phyloP scores from a whole-genome alignment of 1,140 invertebrate species.

The Andrena cerasifolii region DNA sequence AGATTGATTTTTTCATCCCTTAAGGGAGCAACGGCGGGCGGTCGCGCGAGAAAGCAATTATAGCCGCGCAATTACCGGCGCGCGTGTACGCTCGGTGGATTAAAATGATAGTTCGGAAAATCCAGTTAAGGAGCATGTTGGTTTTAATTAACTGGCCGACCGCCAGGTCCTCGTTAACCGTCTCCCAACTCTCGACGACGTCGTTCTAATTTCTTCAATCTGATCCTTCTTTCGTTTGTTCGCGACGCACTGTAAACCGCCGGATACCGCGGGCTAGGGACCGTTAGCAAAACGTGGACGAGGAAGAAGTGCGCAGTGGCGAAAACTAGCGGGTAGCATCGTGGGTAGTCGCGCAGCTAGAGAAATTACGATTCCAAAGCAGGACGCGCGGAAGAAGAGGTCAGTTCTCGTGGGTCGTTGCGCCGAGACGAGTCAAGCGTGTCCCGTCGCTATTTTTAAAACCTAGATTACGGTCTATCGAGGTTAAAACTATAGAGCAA shows the following conservation, averaged over 20 bases:
- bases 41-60: constrained; percentile 30
- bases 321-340: no score
- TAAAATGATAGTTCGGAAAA: constrained; percentile 36
- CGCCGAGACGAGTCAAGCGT: background rate
- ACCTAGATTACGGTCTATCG: background rate
- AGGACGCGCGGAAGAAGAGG: no score
- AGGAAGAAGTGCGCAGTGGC: background rate
- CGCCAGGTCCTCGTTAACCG: constrained; percentile 64
- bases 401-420: background rate
- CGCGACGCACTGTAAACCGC: background rate
- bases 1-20: constrained; percentile 17
- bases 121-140: constrained; percentile 64
- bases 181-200: constrained; percentile 2
- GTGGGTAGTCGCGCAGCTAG: no score
- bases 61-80: constrained; percentile 36
- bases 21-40: background rate
- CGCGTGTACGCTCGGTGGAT: constrained; percentile 31
- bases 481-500: constrained; percentile 2
- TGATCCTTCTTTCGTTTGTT: background rate
- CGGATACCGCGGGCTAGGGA: no score
- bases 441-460: constrained; percentile 9
- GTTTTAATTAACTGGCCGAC: constrained; percentile 69
- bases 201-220: constrained; percentile 14
- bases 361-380: no score
- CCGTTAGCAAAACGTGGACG: no score